Evolutionary conservation across 2,888 invertebrate genomes (phyloP), one percentile per base, ranked within the genome.

Genomic region (Hyalella azteca): DNA sequence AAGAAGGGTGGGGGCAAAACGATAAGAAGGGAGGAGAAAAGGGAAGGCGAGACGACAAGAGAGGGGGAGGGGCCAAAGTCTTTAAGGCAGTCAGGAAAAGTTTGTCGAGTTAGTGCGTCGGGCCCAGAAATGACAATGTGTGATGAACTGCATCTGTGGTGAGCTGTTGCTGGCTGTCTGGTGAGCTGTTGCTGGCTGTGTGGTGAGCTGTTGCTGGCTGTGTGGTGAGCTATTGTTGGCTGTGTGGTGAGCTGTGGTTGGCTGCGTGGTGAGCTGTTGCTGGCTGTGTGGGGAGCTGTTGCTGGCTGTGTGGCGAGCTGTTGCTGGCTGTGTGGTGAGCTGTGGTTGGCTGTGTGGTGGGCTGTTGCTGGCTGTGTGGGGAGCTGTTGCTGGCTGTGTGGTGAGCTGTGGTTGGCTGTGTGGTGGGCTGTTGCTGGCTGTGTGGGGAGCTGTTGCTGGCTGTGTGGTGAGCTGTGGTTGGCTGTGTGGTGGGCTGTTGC

Each of bases 71-170:
- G 32, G 36, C 5, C 13, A n/a, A 66, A 66, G 66, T 66, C 36
- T 66, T 66, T 66, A 36, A 36, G 36, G 36, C 19, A 66, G 66
- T 66, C 66, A 66, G 19, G 66, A 66, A 66, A 66, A 66, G 66
- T 66, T 66, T 66, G 66, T 11, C 36, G 36, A 66, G 66, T 66
- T 66, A 66, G 15, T 19, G 66, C 66, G n/a, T 66, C 36, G 32
- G 66, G 66, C 66, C 29, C 36, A 32, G 19, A 36, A 66, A 66
- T 36, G 66, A 11, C 66, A 36, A 36, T 66, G 66, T 66, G 66
- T 66, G 66, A 66, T 66, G 66, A 36, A 36, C 36, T 66, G 66
- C 66, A 66, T 22, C 66, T 59, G 59, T 22, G 5, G 59, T 26
- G 59, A 59, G 59, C 59, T 66, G 66, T 66, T 66, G 66, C 66